Conservation (phyloP, 2,797 vertebrate genomes). For the Apodemus agrarius region DNA sequence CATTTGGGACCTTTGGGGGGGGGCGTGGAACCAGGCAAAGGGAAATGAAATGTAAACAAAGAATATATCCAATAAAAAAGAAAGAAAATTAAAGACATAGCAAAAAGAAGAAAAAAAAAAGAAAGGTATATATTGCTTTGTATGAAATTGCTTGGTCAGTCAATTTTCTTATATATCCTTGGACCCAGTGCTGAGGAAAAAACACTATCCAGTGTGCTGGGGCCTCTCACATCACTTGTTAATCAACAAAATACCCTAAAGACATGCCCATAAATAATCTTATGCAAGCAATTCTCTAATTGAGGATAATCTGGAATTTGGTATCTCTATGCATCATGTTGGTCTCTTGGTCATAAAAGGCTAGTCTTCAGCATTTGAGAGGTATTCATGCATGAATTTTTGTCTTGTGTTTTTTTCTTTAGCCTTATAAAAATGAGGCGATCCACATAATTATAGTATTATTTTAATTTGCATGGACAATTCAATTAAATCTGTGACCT, state of each 20-base stretch:
- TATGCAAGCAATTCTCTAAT: neutral
- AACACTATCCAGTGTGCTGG: neutral
- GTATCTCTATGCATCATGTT: neutral
- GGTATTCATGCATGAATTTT: neutral
- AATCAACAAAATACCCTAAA: neutral
- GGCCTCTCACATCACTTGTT: neutral
- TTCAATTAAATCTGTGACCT: neutral
- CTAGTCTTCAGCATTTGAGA: neutral
- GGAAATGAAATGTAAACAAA: too few species aligned
- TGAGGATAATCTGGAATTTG: neutral
- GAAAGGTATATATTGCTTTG: neutral
- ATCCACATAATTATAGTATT: neutral
- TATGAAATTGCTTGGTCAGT: neutral
- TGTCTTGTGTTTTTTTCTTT: neutral
- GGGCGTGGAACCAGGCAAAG: too few species aligned
- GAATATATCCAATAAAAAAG: too few species aligned
- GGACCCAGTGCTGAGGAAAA: neutral
- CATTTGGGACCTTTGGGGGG: too few species aligned
- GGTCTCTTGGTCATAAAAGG: neutral
- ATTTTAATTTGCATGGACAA: neutral
- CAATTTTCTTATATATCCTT: neutral
- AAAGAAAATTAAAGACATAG: too few species aligned
- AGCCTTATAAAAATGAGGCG: neutral
- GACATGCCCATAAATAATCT: neutral
- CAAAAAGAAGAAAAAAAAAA: too few species aligned